These are phyloP conservation scores for Meloidogyne chitwoodi DNA, from an alignment of 1,140 invertebrate species.

Conservation along the genomic window DNA sequence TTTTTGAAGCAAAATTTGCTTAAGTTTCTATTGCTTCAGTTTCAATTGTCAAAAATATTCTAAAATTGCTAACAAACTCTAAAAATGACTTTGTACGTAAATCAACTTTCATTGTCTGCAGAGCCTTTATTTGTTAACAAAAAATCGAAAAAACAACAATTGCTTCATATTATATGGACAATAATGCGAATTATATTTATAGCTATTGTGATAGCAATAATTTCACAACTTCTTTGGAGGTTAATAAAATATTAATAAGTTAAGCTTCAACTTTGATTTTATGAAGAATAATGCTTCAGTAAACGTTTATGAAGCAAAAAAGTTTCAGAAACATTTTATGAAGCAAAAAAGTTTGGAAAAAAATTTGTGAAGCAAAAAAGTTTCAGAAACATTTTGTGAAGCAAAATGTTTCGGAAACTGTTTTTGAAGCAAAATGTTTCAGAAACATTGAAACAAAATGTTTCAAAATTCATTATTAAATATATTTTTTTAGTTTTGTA, in stretches of 20 bases:
- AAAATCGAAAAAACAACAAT: neutral
- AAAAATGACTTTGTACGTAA: neutral
- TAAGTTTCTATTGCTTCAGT: too few species aligned
- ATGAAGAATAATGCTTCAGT: neutral
- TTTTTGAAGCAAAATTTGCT: too few species aligned
- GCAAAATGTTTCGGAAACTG: too few species aligned
- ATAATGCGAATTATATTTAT: neutral
- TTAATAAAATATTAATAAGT: neutral
- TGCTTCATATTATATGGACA: neutral
- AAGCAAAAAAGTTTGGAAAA: neutral
- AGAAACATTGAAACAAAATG: too few species aligned
- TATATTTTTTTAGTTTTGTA: neutral
- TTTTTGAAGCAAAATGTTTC: too few species aligned
- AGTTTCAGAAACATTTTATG: neutral
- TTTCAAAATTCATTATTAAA: too few species aligned
- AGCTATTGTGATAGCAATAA: neutral
- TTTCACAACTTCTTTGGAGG: neutral
- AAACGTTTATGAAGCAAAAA: neutral
- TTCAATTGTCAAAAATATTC: too few species aligned
- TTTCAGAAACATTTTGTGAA: too few species aligned
- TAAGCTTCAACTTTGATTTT: neutral
- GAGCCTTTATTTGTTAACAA: neutral
- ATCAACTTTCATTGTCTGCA: neutral
- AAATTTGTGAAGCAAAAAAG: neutral
- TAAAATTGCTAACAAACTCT: too few species aligned